phyloP scores from a whole-genome alignment of 2,797 vertebrate genomes.

The Neomorphus geoffroyi region DNA sequence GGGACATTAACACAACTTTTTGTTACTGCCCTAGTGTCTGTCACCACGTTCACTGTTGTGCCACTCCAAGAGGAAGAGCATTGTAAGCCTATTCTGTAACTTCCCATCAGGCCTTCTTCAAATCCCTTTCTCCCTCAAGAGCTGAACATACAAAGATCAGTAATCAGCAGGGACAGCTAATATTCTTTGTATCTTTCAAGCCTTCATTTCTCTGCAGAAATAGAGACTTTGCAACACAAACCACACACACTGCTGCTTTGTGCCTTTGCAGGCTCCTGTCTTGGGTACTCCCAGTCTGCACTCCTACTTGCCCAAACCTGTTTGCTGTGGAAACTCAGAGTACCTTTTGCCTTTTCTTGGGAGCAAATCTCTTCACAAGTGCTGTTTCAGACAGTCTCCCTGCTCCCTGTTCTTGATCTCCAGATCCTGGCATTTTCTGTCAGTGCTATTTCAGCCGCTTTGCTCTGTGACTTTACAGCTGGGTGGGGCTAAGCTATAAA shows the following conservation, averaged over 20 bases:
- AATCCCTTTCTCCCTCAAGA: neutral
- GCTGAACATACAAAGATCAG: neutral
- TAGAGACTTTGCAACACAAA: neutral
- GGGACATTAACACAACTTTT: neutral
- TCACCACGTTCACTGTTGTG: neutral
- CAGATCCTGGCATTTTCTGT: neutral
- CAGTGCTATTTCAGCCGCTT: slow-evolving; percentile 20
- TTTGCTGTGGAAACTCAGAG: neutral
- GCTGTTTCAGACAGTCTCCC: neutral
- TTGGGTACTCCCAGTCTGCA: neutral
- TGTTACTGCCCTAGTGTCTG: neutral
- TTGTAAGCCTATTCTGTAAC: accelerated
- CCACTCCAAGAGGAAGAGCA: neutral
- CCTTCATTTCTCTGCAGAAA: neutral
- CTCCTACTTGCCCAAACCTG: neutral
- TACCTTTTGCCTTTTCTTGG: neutral
- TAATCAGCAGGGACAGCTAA: neutral
- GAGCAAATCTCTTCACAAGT: neutral
- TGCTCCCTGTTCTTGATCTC: neutral
- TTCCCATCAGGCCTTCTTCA: neutral
- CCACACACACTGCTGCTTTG: neutral
- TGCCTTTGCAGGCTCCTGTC: neutral
- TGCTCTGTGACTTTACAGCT: neutral
- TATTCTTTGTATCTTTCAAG: neutral
- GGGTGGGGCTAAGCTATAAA: slow-evolving; percentile 5